These are phyloP conservation scores for Spilogale gracilis DNA, from an alignment of 2,113 vertebrate genomes.

Conservation along the genomic window DNA sequence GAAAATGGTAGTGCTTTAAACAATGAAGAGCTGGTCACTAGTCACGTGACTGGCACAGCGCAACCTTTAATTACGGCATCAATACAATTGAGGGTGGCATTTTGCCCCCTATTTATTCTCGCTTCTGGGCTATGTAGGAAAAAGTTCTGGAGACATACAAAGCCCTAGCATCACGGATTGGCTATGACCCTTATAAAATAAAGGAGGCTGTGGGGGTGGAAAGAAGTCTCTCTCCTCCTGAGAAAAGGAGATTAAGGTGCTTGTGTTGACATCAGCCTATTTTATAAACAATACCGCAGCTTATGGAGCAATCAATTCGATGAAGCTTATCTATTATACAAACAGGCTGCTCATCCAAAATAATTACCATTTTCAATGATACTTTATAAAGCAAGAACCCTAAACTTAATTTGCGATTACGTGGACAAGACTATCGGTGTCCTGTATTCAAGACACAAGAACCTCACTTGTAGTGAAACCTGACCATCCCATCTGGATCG, in stretches of 20 bases:
- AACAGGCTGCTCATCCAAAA: background rate
- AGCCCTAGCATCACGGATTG: background rate
- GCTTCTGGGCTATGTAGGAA: background rate
- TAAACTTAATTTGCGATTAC: background rate
- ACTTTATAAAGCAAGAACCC: background rate
- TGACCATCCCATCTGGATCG: background rate
- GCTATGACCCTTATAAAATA: background rate
- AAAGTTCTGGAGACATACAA: background rate
- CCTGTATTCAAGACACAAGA: background rate
- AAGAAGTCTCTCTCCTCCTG: background rate
- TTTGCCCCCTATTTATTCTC: accelerated
- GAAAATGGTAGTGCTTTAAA: constrained; percentile 20
- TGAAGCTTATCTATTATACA: background rate
- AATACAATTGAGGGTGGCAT: background rate
- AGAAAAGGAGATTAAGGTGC: background rate
- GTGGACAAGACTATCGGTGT: background rate
- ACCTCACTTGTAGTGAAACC: background rate
- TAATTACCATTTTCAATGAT: background rate
- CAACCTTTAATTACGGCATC: background rate
- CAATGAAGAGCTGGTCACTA: background rate
- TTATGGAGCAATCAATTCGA: background rate
- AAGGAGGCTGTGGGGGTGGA: background rate
- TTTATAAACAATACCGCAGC: background rate
- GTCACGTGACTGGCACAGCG: background rate
- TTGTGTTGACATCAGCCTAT: background rate